phyloP scores from a whole-genome alignment of 2,888 invertebrate genomes.

The Hirtodrosophila trivittata region DNA sequence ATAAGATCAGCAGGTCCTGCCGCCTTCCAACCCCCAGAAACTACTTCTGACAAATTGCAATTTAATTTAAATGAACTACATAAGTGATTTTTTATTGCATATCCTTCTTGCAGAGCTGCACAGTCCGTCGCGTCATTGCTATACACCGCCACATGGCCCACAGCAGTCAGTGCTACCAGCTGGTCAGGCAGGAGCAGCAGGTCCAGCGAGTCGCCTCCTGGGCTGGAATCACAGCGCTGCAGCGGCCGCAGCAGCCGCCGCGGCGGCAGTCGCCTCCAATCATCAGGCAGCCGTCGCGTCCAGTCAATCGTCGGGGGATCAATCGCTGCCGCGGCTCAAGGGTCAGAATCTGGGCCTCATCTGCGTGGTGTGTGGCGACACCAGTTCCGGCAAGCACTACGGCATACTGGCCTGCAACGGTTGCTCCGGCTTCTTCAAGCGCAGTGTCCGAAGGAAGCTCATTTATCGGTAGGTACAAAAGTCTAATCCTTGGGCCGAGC shows the following conservation, averaged over 20 bases:
- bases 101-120: slow-evolving; percentile 74
- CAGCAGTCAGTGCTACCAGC: slow-evolving; percentile 28
- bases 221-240: slow-evolving; percentile 82
- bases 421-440: slow-evolving; percentile 99
- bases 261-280: slow-evolving; percentile 69
- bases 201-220: slow-evolving; percentile 73
- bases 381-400: slow-evolving; percentile 98
- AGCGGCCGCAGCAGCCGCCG: slow-evolving; percentile 69
- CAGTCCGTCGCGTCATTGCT: slow-evolving; percentile 80
- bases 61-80: slow-evolving; percentile 80
- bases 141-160: slow-evolving; percentile 72
- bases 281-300: slow-evolving; percentile 54
- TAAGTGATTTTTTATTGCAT: slow-evolving; percentile 74
- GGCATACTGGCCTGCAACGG: slow-evolving; percentile 99
- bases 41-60: slow-evolving; percentile 70
- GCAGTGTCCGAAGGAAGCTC: slow-evolving; percentile 96
- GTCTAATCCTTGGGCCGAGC: slow-evolving; percentile 5
- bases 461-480: slow-evolving; percentile 92
- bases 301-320: slow-evolving; percentile 47
- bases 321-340: slow-evolving; percentile 81
- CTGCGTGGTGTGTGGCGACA: slow-evolving; percentile 98
- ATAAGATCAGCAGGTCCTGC: slow-evolving; percentile 58
- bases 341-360: slow-evolving; percentile 90
- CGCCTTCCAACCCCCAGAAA: background rate
- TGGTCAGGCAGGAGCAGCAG: slow-evolving; percentile 7